Percentiles rank a stretch among this genome's conserved stretches.
phyloP scores from a whole-genome alignment of 2,888 invertebrate species.

The Alloscopus bannaensis region DNA sequence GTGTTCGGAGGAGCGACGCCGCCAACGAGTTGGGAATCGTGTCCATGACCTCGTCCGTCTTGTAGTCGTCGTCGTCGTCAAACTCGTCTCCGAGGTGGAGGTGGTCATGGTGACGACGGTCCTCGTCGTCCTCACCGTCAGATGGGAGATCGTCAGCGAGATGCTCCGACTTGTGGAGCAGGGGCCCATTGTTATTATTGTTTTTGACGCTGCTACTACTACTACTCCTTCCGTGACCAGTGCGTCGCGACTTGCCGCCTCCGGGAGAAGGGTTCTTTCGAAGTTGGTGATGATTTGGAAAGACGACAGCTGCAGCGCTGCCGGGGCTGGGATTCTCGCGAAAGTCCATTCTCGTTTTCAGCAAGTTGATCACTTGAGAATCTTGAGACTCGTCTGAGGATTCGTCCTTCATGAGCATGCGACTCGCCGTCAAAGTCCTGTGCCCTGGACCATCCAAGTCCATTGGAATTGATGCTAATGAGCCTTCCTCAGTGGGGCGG shows the following conservation, averaged over 20 bases:
- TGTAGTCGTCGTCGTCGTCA: constrained; percentile 24
- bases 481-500: constrained; percentile 9
- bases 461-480: constrained; percentile 31
- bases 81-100: not conserved
- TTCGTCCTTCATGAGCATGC: constrained; percentile 1
- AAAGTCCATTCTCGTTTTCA: constrained; percentile 58
- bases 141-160: constrained; percentile 29
- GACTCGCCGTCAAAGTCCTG: constrained; percentile 8
- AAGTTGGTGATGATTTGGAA: constrained; percentile 48
- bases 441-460: constrained; percentile 29
- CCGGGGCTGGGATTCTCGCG: constrained; percentile 24
- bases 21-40: constrained; percentile 16
- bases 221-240: constrained; percentile 33
- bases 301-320: constrained; percentile 21
- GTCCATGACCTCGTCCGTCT: constrained; percentile 39
- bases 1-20: constrained; percentile 16
- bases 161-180: not conserved
- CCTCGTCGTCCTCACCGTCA: constrained; percentile 34
- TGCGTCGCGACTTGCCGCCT: constrained; percentile 26
- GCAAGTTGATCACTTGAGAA: constrained; percentile 48
- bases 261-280: no score
- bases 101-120: not conserved
- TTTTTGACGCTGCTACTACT: constrained; percentile 35
- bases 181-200: constrained; percentile 49
- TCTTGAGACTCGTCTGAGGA: constrained; percentile 53